Evolutionary conservation across 2,888 invertebrate species (phyloP).

Genomic region (Dynastes maya): DNA sequence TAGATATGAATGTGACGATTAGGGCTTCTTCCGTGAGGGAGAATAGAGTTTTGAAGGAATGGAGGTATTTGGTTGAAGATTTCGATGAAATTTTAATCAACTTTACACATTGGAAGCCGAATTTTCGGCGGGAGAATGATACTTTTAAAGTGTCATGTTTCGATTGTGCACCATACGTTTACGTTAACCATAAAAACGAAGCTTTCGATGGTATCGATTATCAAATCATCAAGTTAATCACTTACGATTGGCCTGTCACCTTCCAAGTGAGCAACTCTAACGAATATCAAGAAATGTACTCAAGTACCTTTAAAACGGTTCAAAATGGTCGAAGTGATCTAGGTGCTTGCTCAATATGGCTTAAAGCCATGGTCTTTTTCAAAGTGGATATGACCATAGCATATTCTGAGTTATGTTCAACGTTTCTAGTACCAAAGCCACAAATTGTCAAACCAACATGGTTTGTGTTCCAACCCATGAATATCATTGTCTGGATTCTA

Average conservation of each 20-base stretch:
- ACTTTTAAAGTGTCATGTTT: conserved; percentile 31
- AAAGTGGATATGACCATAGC: conserved; percentile 26
- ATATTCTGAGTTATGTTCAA: conserved; percentile 52
- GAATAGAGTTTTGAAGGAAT: conserved; percentile 29
- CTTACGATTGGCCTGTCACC: conserved; percentile 19
- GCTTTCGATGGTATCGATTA: conserved; percentile 40
- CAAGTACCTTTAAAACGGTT: neutral
- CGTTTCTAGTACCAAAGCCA: conserved; percentile 57
- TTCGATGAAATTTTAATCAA: neutral
- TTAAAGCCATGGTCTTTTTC: neutral
- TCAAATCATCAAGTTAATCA: conserved; percentile 30
- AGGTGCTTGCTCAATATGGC: conserved; percentile 37
- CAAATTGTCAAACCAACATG: conserved; percentile 48
- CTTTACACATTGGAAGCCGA: conserved; percentile 9
- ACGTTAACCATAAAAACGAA: neutral
- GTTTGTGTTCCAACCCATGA: conserved; percentile 54
- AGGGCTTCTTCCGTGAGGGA: conserved; percentile 27
- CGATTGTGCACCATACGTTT: conserved; percentile 41
- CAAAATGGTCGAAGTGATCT: conserved; percentile 11
- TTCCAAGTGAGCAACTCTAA: conserved; percentile 4
- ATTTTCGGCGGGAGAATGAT: neutral
- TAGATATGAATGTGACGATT: neutral
- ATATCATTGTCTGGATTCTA: conserved; percentile 12
- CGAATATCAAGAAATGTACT: conserved; percentile 13
- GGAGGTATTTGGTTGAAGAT: conserved; percentile 1